Conservation (phyloP, 2,888 invertebrate genomes). For the Drosophila helvetica region DNA sequence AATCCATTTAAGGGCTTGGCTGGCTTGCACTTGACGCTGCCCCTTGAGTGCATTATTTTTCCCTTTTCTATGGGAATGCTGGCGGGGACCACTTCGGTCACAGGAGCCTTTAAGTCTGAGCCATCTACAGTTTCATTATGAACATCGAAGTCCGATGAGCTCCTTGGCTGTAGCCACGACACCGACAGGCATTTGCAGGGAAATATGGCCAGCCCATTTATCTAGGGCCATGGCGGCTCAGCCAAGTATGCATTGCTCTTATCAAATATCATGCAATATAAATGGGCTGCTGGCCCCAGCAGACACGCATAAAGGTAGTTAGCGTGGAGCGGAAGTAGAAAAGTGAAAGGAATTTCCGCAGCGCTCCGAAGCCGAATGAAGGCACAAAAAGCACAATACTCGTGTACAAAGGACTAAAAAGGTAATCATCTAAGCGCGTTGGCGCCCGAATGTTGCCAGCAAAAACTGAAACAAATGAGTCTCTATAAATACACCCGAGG, state of each 20-base stretch:
- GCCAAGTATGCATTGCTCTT: constrained; percentile 48
- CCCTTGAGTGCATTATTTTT: constrained; percentile 43
- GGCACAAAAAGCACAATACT: constrained; percentile 45
- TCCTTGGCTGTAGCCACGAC: constrained; percentile 25
- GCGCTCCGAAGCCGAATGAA: constrained; percentile 37
- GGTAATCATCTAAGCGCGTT: constrained; percentile 61
- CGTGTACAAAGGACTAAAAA: constrained; percentile 44
- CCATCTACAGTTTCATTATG: constrained; percentile 26
- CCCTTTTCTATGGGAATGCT: constrained; percentile 5
- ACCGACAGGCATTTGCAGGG: constrained; percentile 20
- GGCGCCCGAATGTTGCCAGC: constrained; percentile 45
- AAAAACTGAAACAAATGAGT: constrained; percentile 71
- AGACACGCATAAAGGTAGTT: constrained; percentile 72
- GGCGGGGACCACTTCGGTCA: constrained; percentile 5
- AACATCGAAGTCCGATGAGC: constrained; percentile 10
- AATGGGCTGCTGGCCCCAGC: constrained; percentile 50
- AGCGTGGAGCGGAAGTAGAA: constrained; percentile 51
- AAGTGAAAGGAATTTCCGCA: constrained; percentile 63
- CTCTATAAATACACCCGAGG: constrained; percentile 62
- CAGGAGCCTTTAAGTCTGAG: not conserved
- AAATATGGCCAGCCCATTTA: constrained; percentile 59
- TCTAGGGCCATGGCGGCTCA: constrained; percentile 25
- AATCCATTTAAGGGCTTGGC: constrained; percentile 27
- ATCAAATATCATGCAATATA: constrained; percentile 63
- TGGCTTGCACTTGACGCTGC: constrained; percentile 33